Evolutionary conservation across 2,113 vertebrate genomes (phyloP), one percentile per base, ranked within the genome.

Genomic region (Megalops atlanticus): DNA sequence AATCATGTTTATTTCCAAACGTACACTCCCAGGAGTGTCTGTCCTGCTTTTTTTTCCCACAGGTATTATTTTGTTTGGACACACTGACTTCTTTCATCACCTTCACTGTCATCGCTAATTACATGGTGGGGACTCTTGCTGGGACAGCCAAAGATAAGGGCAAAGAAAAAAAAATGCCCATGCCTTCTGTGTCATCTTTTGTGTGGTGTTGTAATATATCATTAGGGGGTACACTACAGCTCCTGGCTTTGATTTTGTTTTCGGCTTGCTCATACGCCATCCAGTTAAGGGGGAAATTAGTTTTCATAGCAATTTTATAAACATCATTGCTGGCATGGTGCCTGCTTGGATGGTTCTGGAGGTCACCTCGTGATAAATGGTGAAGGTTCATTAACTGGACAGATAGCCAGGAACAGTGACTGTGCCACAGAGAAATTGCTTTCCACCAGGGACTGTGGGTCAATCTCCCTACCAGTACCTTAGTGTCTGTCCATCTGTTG

Each of bases 241-340:
- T 76, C 24, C 43, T 75, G 80, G 74, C 31, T 76, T 76, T 64
- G 39, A n/a, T 24, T 76, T 69, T 81, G 40, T 69, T 76, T 69
- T 76, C 38, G 2, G 38, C 31, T 74, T 35, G 35, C 41, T 45
- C 52, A 33, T 45, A 68, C 33, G 39, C 38, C n/a, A 64, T 35
- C 16, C 72, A 74, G 80, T 74, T 49, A 81, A 38, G 72, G 49
- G 71, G 72, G 35, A 41, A 74, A 64, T 75, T 54, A 74, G 40
- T 81, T 54, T 43, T 73, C 11, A 52, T 40, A 31, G 45, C 45
- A 81, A 40, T 41, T 81, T 76, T 64, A 39, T 18, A 68, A 35
- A 24, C 49, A 39, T 74, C 14, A 4, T 68, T 64, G 35, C 47
- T 75, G 49, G 72, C 71, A 64, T 1, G 49, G 36, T 76, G 72